Base-by-base conservation (phyloP, 1,140 invertebrate genomes). In the Lasaia peninsularis region DNA sequence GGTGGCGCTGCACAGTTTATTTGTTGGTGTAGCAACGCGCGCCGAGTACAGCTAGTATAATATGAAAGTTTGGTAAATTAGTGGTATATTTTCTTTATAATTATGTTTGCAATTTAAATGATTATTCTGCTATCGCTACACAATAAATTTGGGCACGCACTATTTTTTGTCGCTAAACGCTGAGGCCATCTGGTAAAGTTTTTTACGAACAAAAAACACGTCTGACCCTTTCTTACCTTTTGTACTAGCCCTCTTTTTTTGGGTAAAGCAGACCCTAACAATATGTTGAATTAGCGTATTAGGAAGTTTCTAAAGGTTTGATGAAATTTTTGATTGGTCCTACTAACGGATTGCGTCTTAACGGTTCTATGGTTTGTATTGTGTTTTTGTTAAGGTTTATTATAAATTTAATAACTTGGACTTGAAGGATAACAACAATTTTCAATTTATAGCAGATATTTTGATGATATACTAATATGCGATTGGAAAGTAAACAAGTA, bases 151-250 rank as follows among this genome's bases (percentile, higher is more conserved):
- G 77, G 78, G 79, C 86, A 86, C 83, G 85, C 76, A 84, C 77
- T 55, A 70, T 82, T 87, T 88, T 87, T 88, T 88, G 80, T 78
- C 71, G 70, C 75, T 86, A 88, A 88, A 83, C 75, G 80, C 78
- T 69, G 64, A 61, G 78, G 78, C 86, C 83, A 86, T 87, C 84
- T 86, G 86, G 83, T 77, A 72, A 81, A 70, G 69, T 76, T 86
- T 86, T 86, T 87, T 85, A 71, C 69, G 62, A 60, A 78, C 65
- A 83, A 84, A 88, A 86, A 86, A 76, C 73, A 73, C 70, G 73
- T 66, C 83, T 88, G 86, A 88, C 86, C 86, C 86, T 88, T 88
- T 88, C 86, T 85, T 88, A 79, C 83, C 83, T 86, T 80, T 80
- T 78, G 71, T 78, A 69, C 76, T 77, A 65, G 82, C 79, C 83